phyloP scores from a whole-genome alignment of 2,797 vertebrate genomes.

The Takifugu rubripes region DNA sequence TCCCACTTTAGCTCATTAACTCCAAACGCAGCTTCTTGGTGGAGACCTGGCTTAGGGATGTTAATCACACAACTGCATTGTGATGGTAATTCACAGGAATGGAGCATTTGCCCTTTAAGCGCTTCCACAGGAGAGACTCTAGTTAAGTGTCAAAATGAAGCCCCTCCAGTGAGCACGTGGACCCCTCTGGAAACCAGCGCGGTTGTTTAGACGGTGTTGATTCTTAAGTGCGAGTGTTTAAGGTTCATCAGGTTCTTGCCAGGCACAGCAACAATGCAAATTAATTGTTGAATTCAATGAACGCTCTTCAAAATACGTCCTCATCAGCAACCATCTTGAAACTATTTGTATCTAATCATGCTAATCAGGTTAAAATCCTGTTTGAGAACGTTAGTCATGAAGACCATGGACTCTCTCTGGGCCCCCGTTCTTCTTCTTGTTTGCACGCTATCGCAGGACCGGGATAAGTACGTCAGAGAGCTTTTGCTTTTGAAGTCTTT shows the following conservation, averaged over 20 bases:
- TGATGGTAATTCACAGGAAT: conserved; percentile 49
- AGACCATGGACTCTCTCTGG: conserved; percentile 17
- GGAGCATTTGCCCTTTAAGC: conserved; percentile 49
- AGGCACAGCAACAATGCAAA: neutral
- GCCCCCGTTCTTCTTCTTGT: conserved; percentile 9
- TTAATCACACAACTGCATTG: conserved; percentile 31
- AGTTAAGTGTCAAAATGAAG: conserved; percentile 4
- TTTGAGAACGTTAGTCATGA: conserved; percentile 42
- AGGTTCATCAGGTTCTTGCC: conserved; percentile 9
- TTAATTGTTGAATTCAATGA: no score
- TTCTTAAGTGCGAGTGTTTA: neutral
- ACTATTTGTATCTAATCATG: conserved; percentile 31
- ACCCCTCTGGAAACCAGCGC: conserved; percentile 3
- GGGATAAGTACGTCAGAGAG: conserved; percentile 26
- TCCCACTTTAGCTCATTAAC: conserved; percentile 36
- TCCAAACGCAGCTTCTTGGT: conserved; percentile 24
- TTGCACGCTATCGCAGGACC: conserved; percentile 26
- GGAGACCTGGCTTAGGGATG: conserved; percentile 30
- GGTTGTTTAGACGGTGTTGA: neutral
- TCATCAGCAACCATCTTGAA: conserved; percentile 3
- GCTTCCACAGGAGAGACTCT: conserved; percentile 19
- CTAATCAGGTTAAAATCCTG: conserved; percentile 27
- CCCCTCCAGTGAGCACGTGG: conserved; percentile 2
- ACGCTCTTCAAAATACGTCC: neutral
- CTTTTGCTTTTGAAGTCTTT: neutral